Evolutionary conservation across 1,140 invertebrate species (phyloP).

Genomic region (Mamestra configurata): DNA sequence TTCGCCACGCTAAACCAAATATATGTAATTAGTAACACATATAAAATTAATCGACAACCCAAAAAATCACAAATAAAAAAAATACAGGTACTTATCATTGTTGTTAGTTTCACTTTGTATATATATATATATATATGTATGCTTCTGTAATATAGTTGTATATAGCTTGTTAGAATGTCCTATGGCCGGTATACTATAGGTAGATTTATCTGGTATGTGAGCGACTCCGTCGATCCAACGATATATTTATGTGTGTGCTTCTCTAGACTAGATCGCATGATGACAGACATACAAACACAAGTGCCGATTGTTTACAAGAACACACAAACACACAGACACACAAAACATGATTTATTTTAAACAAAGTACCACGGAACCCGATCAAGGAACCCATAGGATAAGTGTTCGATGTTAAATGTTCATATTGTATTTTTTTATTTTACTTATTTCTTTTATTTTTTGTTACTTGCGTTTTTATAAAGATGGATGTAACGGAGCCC

Average conservation of each 20-base stretch:
- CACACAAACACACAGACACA: constrained; percentile 69
- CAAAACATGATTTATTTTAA: constrained; percentile 61
- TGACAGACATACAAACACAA: constrained; percentile 64
- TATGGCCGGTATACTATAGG: constrained; percentile 26
- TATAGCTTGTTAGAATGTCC: constrained; percentile 38
- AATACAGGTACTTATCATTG: constrained; percentile 44
- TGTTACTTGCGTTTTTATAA: constrained; percentile 57
- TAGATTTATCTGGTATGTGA: constrained; percentile 84
- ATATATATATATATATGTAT: constrained; percentile 44
- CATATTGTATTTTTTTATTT: constrained; percentile 68
- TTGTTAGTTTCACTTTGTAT: constrained; percentile 37
- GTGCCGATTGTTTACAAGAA: constrained; percentile 65
- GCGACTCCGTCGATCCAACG: constrained; percentile 74
- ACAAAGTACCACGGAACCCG: constrained; percentile 50
- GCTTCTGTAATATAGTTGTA: constrained; percentile 58
- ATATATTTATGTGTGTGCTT: constrained; percentile 77
- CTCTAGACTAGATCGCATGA: constrained; percentile 79
- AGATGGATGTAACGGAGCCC: constrained; percentile 77
- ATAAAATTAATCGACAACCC: constrained; percentile 14
- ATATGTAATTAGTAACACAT: constrained; percentile 49
- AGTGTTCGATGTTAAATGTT: constrained; percentile 72
- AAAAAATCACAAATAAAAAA: constrained; percentile 21
- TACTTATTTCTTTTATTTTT: constrained; percentile 60
- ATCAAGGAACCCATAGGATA: constrained; percentile 54
- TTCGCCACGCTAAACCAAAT: constrained; percentile 46